Evolutionary conservation across 2,113 vertebrate genomes (phyloP).

Genomic region (Merops nubicus): DNA sequence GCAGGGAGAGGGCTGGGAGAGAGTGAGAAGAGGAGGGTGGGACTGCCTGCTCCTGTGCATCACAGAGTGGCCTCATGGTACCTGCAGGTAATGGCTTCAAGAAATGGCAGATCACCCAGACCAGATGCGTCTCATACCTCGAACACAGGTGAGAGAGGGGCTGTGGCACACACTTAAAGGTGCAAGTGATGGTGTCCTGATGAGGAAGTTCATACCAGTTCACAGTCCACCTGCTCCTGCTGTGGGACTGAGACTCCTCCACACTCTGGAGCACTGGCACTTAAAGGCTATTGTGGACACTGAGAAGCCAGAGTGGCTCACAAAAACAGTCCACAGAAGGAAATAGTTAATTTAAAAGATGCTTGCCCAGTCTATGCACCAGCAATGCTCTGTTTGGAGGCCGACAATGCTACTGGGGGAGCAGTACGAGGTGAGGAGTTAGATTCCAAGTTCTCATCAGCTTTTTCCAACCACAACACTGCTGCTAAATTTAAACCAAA

Average conservation of each 20-base stretch:
- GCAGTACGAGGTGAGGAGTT: not conserved
- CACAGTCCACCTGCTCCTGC: not conserved
- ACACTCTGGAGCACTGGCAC: accelerated
- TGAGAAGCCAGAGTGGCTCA: not conserved
- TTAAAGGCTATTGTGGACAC: not conserved
- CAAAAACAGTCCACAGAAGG: not conserved
- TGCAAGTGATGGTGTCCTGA: not conserved
- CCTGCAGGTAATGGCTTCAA: not conserved
- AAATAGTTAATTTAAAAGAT: not conserved
- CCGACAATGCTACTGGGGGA: not conserved
- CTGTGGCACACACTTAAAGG: accelerated
- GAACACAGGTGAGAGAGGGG: not conserved
- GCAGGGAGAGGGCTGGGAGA: not conserved
- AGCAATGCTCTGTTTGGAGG: not conserved
- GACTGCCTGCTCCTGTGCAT: not conserved
- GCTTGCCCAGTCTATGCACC: not conserved
- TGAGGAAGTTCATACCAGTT: not conserved
- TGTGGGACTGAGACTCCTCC: not conserved
- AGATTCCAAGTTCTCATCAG: slow-evolving; percentile 26
- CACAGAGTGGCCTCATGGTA: not conserved
- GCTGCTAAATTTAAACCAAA: slow-evolving; percentile 61
- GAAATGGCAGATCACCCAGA: not conserved
- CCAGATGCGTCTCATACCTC: not conserved
- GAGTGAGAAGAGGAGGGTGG: not conserved
- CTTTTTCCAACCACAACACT: slow-evolving; percentile 13